These are phyloP conservation scores for Vireo altiloquus DNA, from an alignment of 2,113 vertebrate genomes.

Conservation along the genomic window DNA sequence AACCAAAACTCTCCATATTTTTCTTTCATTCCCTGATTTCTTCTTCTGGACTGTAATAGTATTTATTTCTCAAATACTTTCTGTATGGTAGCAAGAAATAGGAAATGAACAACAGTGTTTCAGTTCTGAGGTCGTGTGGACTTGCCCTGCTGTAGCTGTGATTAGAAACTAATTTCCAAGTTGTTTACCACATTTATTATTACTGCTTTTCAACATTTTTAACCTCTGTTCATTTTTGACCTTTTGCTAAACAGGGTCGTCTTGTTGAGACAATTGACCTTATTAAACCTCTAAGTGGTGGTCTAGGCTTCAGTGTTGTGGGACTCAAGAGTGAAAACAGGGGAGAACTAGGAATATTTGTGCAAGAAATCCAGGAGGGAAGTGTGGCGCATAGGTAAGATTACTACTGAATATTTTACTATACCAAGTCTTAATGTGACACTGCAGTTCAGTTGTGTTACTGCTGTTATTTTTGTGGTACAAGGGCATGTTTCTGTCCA, in stretches of 20 bases:
- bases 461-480: not conserved
- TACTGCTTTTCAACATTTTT: not conserved
- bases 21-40: not conserved
- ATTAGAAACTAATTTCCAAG: not conserved
- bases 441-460: not conserved
- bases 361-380: slow-evolving; percentile 92
- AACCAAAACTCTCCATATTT: not conserved
- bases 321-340: slow-evolving; percentile 90
- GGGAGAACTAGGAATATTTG: slow-evolving; percentile 93
- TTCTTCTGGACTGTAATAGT: not conserved
- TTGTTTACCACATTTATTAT: not conserved
- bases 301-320: slow-evolving; percentile 93
- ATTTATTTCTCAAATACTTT: not conserved
- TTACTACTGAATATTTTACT: not conserved
- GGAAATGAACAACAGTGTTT: not conserved
- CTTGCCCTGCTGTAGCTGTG: not conserved
- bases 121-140: not conserved
- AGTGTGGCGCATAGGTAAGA: slow-evolving; percentile 86
- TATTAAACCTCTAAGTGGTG: slow-evolving; percentile 82
- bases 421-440: not conserved
- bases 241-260: slow-evolving; percentile 78
- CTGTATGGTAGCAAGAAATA: accelerated
- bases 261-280: slow-evolving; percentile 85
- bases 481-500: not conserved
- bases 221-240: not conserved